Evolutionary conservation across 2,888 invertebrate genomes (phyloP).

Genomic region (Hyposoter didymator): DNA sequence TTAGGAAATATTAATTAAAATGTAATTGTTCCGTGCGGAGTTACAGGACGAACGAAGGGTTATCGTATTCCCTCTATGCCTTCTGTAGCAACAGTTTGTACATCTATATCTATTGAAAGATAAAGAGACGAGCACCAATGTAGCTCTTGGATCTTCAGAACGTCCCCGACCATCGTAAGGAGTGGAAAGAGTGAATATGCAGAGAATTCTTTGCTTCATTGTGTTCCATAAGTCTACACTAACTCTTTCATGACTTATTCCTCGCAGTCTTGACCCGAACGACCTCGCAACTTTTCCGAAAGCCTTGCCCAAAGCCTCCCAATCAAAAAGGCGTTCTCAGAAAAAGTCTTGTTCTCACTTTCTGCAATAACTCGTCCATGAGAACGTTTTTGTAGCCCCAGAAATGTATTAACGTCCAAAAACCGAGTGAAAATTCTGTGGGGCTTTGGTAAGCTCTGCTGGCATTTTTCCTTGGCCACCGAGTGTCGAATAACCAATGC

Average conservation of each 20-base stretch:
- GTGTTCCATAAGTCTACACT: constrained; percentile 74
- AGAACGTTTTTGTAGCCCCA: constrained; percentile 52
- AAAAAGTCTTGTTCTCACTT: constrained; percentile 49
- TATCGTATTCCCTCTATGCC: constrained; percentile 69
- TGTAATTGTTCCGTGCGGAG: constrained; percentile 83
- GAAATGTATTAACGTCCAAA: constrained; percentile 59
- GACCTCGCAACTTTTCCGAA: constrained; percentile 42
- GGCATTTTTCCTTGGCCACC: neutral
- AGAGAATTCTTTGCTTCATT: constrained; percentile 51
- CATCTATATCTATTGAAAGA: constrained; percentile 24
- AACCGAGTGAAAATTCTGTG: neutral
- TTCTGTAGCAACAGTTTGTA: constrained; percentile 43
- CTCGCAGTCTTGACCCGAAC: constrained; percentile 41
- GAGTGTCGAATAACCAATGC: neutral
- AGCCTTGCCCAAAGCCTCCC: neutral
- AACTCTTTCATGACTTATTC: constrained; percentile 65
- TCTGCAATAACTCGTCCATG: constrained; percentile 39
- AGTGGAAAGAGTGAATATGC: constrained; percentile 48
- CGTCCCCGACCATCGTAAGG: constrained; percentile 26
- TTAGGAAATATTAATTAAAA: constrained; percentile 85
- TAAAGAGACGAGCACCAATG: constrained; percentile 43
- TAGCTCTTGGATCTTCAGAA: constrained; percentile 64
- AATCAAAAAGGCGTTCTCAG: neutral
- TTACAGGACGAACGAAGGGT: constrained; percentile 75
- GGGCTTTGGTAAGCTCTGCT: neutral